Evolutionary conservation across 2,113 vertebrate genomes (phyloP).

Genomic region (Machaerirhynchus nigripectus): DNA sequence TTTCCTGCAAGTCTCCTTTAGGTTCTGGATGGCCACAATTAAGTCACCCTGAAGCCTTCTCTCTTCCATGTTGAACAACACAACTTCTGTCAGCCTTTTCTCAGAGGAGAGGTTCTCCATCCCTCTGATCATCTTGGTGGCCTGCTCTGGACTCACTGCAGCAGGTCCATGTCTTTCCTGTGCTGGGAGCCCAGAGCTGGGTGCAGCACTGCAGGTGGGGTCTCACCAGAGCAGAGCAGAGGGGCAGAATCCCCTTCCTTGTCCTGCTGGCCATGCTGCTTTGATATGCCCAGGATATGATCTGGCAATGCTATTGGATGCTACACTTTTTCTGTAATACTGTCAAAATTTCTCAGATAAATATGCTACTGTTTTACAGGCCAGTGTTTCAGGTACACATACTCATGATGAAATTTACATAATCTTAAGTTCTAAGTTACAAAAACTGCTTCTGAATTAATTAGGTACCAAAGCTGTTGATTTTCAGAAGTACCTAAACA

Average conservation of each 20-base stretch:
- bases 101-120: rapidly evolving
- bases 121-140: background rate
- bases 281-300: background rate
- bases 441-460: background rate
- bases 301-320: background rate
- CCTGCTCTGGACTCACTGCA: background rate
- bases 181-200: background rate
- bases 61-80: background rate
- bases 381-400: background rate
- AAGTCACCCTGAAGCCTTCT: background rate
- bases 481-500: background rate
- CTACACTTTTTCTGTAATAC: background rate
- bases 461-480: background rate
- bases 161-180: background rate
- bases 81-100: background rate
- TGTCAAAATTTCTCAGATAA: background rate
- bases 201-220: background rate
- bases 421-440: background rate
- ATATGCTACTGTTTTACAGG: background rate
- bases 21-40: background rate
- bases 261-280: rapidly evolving
- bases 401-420: background rate
- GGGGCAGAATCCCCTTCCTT: background rate
- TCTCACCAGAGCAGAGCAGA: background rate
- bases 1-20: background rate